Conservation (phyloP, 2,113 vertebrate species). For the Balaenoptera acutorostrata region DNA sequence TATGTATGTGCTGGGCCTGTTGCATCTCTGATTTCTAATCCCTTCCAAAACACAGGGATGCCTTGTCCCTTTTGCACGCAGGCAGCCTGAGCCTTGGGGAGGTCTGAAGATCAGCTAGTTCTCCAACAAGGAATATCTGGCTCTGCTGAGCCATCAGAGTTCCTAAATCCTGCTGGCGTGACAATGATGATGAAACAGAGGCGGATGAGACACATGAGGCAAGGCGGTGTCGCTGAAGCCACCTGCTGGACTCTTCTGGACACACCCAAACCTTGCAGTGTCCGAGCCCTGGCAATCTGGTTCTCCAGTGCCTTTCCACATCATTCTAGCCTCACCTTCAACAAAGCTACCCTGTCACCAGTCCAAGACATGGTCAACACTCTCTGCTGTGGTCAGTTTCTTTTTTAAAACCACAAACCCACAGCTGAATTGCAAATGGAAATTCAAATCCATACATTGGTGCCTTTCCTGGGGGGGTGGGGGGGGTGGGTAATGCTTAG, state of each 20-base stretch:
- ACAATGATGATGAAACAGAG: background rate
- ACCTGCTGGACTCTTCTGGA: background rate
- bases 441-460: conserved; percentile 16
- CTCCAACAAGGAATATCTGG: background rate
- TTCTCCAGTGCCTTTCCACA: background rate
- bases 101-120: background rate
- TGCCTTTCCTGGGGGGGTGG: background rate
- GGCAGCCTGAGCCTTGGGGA: background rate
- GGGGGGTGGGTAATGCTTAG: too few relatives aligned
- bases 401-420: background rate
- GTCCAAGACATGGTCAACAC: background rate
- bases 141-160: background rate
- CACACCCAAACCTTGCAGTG: background rate
- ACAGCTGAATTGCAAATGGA: background rate
- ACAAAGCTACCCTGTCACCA: background rate
- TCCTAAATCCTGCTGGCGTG: background rate
- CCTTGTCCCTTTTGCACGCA: background rate
- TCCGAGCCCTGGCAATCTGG: background rate
- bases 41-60: background rate
- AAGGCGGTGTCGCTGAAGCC: background rate
- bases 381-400: background rate
- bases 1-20: too few relatives aligned
- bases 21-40: background rate
- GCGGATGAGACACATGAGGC: background rate
- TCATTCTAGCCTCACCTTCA: background rate